Evolutionary conservation across 2,113 vertebrate species (phyloP), one percentile per base, ranked within the genome.

Genomic region (Turdus rufiventris): DNA sequence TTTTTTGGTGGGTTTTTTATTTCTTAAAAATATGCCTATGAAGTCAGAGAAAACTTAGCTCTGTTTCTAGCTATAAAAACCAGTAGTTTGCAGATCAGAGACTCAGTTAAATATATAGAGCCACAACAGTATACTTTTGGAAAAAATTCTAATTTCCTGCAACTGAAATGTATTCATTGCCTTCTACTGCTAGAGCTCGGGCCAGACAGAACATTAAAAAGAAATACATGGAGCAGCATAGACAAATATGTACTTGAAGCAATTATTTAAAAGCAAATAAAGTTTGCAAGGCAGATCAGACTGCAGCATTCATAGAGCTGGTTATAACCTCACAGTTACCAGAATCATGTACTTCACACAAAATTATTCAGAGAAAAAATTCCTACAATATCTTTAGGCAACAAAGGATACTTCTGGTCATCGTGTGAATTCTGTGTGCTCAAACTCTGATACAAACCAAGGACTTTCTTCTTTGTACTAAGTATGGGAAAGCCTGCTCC

Each of bases 381-480:
- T 86, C 42, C 68, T 91, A 38, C 67, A 73, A 42, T 73, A 90
- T 94, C 78, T 96, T 79, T 71, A 93, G 86, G 91, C 92, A 88
- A 96, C 97, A 95, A 96, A 86, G 56, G 87, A 77, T 85, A 91
- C 96, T 97, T 96, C 84, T 96, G 95, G 88, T 96, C 96, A 97
- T 94, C 88, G 28, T 96, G 92, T 94, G 95, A 93, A 96, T 96
- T 90, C 93, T 84, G 48, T 92, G 90, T 48, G 94, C 91, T 96
- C 91, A 87, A 96, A 96, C 68, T 95, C 84, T 40, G 67, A 91
- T 72, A 95, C 94, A 96, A 97, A 91, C 96, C 60, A 95, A 96
- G 97, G 96, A 86, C 97, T 97, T 97, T 97, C 94, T 96, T 96
- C 93, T 98, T 98, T 98, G 96, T 97, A 79, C 56, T 88, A 86